A percentile compares a stretch with the other conserved stretches of the same genome.
phyloP scores from a whole-genome alignment of 2,888 invertebrate genomes.

The Lacanobia oleracea region DNA sequence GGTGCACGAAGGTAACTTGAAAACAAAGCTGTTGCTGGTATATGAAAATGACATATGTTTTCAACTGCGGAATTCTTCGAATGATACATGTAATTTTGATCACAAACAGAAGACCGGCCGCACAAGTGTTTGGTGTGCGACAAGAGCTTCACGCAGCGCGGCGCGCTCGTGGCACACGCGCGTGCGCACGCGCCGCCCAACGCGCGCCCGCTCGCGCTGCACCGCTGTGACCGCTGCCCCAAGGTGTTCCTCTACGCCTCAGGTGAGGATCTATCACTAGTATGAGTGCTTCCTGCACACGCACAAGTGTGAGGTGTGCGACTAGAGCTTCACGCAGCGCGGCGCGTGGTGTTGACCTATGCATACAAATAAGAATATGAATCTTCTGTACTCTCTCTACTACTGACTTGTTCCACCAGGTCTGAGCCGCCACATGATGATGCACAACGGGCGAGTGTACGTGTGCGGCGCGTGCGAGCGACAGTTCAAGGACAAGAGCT shows the following conservation, averaged over 20 bases:
- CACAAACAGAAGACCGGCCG: background rate
- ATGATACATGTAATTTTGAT: no score
- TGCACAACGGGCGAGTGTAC: conserved; percentile 72
- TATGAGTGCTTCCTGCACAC: background rate
- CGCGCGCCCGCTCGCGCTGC: conserved; percentile 89
- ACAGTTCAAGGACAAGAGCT: conserved; percentile 93
- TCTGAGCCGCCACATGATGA: conserved; percentile 75
- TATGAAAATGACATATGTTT: no score
- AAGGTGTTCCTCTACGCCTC: conserved; percentile 79
- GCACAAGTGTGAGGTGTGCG: conserved; percentile 92
- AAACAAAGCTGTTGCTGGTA: no score
- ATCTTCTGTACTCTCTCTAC: no score
- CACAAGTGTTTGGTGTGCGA: conserved; percentile 85
- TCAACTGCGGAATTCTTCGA: no score
- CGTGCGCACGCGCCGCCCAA: conserved; percentile 88
- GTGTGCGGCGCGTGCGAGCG: conserved; percentile 89
- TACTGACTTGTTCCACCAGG: conserved; percentile 57
- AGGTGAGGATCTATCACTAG: conserved; percentile 17
- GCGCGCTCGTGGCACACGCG: conserved; percentile 92
- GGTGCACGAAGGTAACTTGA: conserved; percentile 70
- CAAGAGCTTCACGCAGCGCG: conserved; percentile 94
- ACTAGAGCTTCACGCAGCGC: conserved; percentile 93
- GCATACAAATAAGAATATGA: no score
- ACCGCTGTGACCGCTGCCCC: conserved; percentile 90
- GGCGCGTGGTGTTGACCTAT: conserved; percentile 81